Conservation (phyloP, 2,113 vertebrate species). For the Tyto alba region DNA sequence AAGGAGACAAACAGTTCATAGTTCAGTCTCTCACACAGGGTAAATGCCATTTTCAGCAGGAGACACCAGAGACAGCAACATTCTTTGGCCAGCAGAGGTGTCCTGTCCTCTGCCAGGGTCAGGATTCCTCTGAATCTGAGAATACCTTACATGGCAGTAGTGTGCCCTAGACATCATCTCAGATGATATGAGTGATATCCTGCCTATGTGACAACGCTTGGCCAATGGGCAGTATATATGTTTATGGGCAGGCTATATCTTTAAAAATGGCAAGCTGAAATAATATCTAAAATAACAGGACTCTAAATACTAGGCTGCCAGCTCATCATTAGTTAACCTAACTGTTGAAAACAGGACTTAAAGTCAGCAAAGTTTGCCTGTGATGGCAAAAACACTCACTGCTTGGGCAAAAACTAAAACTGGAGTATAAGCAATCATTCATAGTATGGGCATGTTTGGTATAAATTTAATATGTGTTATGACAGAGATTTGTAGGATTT, state of each 20-base stretch:
- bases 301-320: background rate
- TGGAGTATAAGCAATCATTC: background rate
- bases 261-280: background rate
- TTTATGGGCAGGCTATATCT: background rate
- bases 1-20: too few species aligned
- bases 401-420: background rate
- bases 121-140: background rate
- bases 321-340: background rate
- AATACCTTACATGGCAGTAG: background rate
- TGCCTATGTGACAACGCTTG: background rate
- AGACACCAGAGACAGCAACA: background rate
- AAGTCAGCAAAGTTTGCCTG: background rate
- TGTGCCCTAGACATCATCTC: too few species aligned
- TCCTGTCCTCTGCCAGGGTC: background rate
- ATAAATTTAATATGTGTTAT: background rate
- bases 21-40: too few species aligned
- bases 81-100: background rate
- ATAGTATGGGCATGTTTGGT: background rate
- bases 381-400: background rate
- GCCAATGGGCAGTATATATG: background rate
- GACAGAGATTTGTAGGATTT: background rate
- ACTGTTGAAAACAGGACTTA: background rate
- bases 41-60: background rate
- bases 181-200: too few species aligned
- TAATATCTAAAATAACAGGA: background rate